Percentiles rank a stretch among this genome's conserved stretches.
Evolutionary conservation across 2,888 invertebrate species (phyloP).

Genomic region (Philopedon plagiatum): DNA sequence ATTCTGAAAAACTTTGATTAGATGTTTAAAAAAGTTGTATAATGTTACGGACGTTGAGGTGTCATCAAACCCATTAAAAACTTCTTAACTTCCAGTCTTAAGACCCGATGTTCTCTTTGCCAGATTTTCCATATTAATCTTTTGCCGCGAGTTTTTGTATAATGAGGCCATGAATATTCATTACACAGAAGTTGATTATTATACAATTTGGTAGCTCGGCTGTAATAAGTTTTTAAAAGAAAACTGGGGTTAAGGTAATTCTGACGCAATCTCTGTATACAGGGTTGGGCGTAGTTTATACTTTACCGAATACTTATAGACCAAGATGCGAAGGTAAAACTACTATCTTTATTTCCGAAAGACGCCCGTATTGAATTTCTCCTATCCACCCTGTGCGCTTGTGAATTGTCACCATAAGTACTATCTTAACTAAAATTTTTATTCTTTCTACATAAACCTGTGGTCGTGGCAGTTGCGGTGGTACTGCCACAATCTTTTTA

Average conservation of each 20-base stretch:
- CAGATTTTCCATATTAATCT: slow-evolving; percentile 39
- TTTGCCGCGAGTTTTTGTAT: slow-evolving; percentile 34
- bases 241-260: slow-evolving; percentile 10
- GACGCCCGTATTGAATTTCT: too few species aligned
- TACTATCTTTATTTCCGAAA: too few species aligned
- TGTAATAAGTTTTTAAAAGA: slow-evolving; percentile 28
- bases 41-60: slow-evolving; percentile 16
- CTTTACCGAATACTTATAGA: too few species aligned
- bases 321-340: too few species aligned
- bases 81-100: slow-evolving; percentile 30
- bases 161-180: slow-evolving; percentile 40
- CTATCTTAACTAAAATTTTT: too few species aligned
- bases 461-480: too few species aligned
- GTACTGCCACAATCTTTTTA: too few species aligned
- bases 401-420: too few species aligned
- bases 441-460: too few species aligned
- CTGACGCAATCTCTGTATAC: too few species aligned
- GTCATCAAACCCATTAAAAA: slow-evolving; percentile 37
- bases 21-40: slow-evolving; percentile 17
- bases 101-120: slow-evolving; percentile 36
- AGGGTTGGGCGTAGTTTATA: too few species aligned
- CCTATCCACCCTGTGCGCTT: too few species aligned
- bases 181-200: slow-evolving; percentile 32
- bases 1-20: slow-evolving; percentile 21
- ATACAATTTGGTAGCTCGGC: slow-evolving; percentile 29